A percentile compares a stretch with the other conserved stretches of the same genome.
These are phyloP conservation scores for Mylabris sibirica DNA, from an alignment of 2,888 invertebrate species.

Conservation along the genomic window DNA sequence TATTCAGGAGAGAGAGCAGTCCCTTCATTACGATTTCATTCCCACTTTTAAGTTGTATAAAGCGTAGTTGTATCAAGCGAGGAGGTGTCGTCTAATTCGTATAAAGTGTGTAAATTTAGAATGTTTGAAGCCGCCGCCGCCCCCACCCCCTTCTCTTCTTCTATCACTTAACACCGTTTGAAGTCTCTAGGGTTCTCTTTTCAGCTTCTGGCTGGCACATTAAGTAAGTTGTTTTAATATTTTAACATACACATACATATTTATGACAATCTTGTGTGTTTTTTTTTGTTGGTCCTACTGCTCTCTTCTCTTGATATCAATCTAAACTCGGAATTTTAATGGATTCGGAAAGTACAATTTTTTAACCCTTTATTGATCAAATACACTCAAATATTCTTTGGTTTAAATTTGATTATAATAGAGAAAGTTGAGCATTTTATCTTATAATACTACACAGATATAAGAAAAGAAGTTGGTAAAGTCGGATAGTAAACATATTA, in stretches of 20 bases:
- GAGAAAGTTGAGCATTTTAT: background rate
- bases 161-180: slow-evolving; percentile 58
- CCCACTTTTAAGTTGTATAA: background rate
- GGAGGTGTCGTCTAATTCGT: slow-evolving; percentile 57
- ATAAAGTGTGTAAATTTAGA: slow-evolving; percentile 56
- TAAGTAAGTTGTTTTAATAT: slow-evolving; percentile 57
- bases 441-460: too few relatives aligned
- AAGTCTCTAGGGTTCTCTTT: slow-evolving; percentile 51
- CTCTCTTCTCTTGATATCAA: too few relatives aligned
- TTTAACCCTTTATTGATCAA: background rate
- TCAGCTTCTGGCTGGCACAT: slow-evolving; percentile 34
- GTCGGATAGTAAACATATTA: slow-evolving; percentile 50
- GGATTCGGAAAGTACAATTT: background rate
- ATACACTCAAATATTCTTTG: background rate
- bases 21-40: background rate
- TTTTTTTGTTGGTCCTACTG: background rate
- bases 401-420: background rate
- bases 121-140: slow-evolving; percentile 44
- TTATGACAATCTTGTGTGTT: slow-evolving; percentile 52
- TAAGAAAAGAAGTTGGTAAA: slow-evolving; percentile 36
- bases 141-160: slow-evolving; percentile 31
- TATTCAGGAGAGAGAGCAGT: background rate
- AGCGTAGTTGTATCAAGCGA: slow-evolving; percentile 32
- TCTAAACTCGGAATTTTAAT: background rate
- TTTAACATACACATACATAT: slow-evolving; percentile 57